Evolutionary conservation across 2,113 vertebrate species (phyloP).

Genomic region (Cyphomyrus plagiostoma): DNA sequence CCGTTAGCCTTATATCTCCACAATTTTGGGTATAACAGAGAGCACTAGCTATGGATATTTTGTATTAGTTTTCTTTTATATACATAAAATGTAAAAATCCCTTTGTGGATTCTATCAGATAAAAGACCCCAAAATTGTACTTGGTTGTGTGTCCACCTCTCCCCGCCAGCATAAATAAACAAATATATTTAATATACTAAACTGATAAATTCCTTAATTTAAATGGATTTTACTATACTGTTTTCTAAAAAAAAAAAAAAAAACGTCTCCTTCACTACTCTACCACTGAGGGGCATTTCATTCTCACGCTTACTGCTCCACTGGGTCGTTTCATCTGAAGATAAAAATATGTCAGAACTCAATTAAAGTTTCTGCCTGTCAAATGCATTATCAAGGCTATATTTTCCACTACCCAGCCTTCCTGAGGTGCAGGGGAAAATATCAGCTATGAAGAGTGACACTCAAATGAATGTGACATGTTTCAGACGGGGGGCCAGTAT

Average conservation of each 20-base stretch:
- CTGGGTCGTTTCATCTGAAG: neutral
- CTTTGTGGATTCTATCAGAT: too few species aligned
- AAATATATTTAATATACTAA: neutral
- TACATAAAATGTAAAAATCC: too few species aligned
- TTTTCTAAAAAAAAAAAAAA: neutral
- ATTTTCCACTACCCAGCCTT: neutral
- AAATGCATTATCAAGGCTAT: slow-evolving; percentile 15
- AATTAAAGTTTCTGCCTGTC: slow-evolving; percentile 20
- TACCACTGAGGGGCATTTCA: neutral
- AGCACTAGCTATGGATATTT: too few species aligned
- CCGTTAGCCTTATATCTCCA: too few species aligned
- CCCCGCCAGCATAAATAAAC: neutral
- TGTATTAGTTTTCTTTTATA: too few species aligned
- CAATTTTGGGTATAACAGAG: too few species aligned
- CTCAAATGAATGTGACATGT: slow-evolving; percentile 2
- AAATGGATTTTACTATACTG: neutral
- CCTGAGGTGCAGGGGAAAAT: neutral
- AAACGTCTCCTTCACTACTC: neutral
- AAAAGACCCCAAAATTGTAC: too few species aligned
- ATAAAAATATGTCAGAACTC: slow-evolving; percentile 24
- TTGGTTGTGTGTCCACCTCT: too few species aligned
- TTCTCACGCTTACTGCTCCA: neutral
- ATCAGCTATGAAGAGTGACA: neutral
- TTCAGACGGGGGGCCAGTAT: slow-evolving; percentile 8
- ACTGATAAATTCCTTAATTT: neutral